Evolutionary conservation across 1,140 invertebrate species (phyloP).

Genomic region (Trichomalopsis sarcophagae): DNA sequence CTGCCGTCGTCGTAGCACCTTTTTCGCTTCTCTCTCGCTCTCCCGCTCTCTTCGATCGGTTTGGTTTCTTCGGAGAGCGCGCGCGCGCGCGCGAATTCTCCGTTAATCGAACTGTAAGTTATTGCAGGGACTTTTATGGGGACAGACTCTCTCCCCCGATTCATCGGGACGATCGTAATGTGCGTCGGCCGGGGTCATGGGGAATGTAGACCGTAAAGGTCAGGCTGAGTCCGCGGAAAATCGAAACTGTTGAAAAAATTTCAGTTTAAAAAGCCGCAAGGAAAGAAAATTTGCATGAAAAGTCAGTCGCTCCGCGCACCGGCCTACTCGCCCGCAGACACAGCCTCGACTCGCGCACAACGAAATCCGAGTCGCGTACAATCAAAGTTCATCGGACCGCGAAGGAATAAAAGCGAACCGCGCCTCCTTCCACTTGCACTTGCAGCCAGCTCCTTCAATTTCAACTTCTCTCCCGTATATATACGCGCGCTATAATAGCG

Average conservation of each 20-base stretch:
- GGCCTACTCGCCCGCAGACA: background rate
- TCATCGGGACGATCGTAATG: background rate
- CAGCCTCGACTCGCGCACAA: constrained; percentile 8
- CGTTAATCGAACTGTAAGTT: constrained; percentile 33
- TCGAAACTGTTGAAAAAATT: background rate
- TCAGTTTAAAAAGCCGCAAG: background rate
- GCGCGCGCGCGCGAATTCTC: background rate
- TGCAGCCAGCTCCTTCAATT: constrained; percentile 26
- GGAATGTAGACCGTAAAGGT: background rate
- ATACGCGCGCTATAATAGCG: no score
- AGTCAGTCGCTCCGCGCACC: constrained; percentile 2
- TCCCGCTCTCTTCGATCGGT: constrained; percentile 22
- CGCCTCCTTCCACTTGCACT: constrained; percentile 27
- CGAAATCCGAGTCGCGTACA: background rate
- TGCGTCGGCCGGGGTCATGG: background rate
- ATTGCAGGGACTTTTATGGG: background rate
- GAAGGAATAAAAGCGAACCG: constrained; percentile 12
- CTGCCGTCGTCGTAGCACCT: background rate
- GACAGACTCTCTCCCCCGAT: background rate
- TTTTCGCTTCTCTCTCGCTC: background rate
- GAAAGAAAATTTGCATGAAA: background rate
- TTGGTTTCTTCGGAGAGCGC: background rate
- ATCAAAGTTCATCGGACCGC: constrained; percentile 27
- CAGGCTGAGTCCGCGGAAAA: background rate
- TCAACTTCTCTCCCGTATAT: background rate